Conservation (phyloP, 2,797 vertebrate genomes). For the Rhodeus uyekii region DNA sequence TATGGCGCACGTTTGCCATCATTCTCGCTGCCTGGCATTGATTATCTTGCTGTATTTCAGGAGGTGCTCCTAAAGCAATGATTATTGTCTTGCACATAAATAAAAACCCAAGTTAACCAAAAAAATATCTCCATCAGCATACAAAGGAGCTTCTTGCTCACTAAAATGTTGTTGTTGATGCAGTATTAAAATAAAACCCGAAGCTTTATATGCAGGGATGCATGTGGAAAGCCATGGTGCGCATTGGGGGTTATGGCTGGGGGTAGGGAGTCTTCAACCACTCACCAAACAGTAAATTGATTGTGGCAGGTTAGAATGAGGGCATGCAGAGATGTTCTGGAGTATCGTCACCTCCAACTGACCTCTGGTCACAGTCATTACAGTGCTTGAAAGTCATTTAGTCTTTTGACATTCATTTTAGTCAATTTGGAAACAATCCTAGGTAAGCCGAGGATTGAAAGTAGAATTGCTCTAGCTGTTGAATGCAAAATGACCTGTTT, state of each 20-base stretch:
- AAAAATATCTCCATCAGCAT: background rate
- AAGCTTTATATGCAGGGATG: background rate
- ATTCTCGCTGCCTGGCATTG: slow-evolving; percentile 34
- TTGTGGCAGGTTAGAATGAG: slow-evolving; percentile 45
- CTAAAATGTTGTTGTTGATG: background rate
- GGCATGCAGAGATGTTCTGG: slow-evolving; percentile 13
- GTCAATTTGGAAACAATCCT: background rate
- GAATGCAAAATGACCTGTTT: background rate
- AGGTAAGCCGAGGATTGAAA: background rate
- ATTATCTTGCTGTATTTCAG: slow-evolving; percentile 47
- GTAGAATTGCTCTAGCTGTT: background rate
- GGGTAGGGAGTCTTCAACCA: background rate
- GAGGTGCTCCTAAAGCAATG: slow-evolving; percentile 10
- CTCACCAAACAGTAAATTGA: slow-evolving; percentile 45
- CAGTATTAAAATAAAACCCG: background rate
- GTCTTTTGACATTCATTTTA: slow-evolving; percentile 11
- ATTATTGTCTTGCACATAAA: slow-evolving; percentile 44
- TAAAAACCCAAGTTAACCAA: slow-evolving; percentile 7
- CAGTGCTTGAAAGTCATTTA: background rate
- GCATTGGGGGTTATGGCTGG: background rate
- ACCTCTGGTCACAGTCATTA: slow-evolving; percentile 26
- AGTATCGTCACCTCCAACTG: slow-evolving; percentile 39
- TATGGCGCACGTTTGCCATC: slow-evolving; percentile 5
- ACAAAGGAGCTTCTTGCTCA: background rate
- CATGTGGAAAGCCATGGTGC: background rate